Percentiles rank a stretch among this genome's conserved stretches.
Conservation (phyloP, 2,797 vertebrate species). For the Morelia viridis region DNA sequence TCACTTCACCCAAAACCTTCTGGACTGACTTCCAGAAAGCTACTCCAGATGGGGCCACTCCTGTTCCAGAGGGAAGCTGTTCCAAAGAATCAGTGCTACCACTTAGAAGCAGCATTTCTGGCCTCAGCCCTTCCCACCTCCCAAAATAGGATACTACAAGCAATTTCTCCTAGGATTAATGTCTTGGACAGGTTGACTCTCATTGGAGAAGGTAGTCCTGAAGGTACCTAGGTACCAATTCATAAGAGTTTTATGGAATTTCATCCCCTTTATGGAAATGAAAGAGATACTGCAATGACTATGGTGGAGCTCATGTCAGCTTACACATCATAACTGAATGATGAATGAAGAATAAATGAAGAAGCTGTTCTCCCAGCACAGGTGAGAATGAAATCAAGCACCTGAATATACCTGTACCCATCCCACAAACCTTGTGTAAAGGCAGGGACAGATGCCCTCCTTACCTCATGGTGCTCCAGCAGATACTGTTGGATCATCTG, state of each 20-base stretch:
- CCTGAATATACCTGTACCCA: not conserved
- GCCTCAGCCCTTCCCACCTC: not conserved
- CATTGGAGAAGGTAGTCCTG: not conserved
- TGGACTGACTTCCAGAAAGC: not conserved
- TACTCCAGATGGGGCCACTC: not conserved
- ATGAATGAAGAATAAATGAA: no score
- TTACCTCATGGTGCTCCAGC: slow-evolving; percentile 52
- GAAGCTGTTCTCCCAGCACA: not conserved
- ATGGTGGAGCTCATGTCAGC: not conserved
- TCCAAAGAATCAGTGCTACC: not conserved
- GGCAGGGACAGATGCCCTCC: not conserved
- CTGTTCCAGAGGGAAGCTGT: not conserved
- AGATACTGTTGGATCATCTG: slow-evolving; percentile 50
- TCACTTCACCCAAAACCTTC: not conserved
- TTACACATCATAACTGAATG: not conserved
- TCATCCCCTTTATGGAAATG: not conserved
- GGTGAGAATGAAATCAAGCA: not conserved
- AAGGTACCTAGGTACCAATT: not conserved
- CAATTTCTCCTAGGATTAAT: not conserved
- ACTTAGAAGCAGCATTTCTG: not conserved
- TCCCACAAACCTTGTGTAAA: not conserved
- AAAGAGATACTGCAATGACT: not conserved
- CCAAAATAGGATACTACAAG: not conserved
- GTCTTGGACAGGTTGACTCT: not conserved
- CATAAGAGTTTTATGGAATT: not conserved